phyloP scores from a whole-genome alignment of 2,888 invertebrate species.

The Microctonus brassicae region DNA sequence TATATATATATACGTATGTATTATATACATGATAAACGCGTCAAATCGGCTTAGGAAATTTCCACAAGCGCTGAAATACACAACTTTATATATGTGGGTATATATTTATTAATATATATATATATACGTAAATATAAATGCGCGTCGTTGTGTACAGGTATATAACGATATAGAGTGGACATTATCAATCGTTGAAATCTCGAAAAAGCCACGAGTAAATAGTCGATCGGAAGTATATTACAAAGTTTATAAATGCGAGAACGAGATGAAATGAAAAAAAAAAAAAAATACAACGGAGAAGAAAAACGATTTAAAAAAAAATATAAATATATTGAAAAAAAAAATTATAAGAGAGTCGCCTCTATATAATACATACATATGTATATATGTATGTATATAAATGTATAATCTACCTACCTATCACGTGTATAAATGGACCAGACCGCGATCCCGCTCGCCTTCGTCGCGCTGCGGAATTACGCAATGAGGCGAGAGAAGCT shows the following conservation, averaged over 20 bases:
- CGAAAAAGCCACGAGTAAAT: constrained; percentile 51
- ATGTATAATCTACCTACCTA: constrained; percentile 49
- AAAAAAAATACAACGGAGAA: constrained; percentile 25
- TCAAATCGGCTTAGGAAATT: constrained; percentile 54
- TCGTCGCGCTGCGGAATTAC: constrained; percentile 64
- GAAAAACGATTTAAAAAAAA: constrained; percentile 32
- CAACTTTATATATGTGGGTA: constrained; percentile 31
- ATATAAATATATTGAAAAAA: constrained; percentile 28
- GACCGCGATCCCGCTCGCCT: constrained; percentile 66
- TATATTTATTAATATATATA: neutral
- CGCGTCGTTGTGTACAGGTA: neutral
- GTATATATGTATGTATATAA: constrained; percentile 42
- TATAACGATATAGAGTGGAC: constrained; percentile 30
- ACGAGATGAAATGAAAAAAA: constrained; percentile 41
- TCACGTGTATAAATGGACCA: constrained; percentile 61
- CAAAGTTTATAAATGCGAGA: constrained; percentile 36
- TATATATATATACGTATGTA: neutral
- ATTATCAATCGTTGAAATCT: constrained; percentile 56
- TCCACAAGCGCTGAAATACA: constrained; percentile 49
- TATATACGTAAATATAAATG: neutral
- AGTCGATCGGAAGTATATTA: constrained; percentile 61
- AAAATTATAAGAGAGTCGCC: neutral
- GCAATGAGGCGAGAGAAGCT: constrained; percentile 63
- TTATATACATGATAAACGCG: constrained; percentile 10
- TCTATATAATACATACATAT: constrained; percentile 22